phyloP scores from a whole-genome alignment of 2,113 vertebrate genomes.

The Todiramphus saurophagus region DNA sequence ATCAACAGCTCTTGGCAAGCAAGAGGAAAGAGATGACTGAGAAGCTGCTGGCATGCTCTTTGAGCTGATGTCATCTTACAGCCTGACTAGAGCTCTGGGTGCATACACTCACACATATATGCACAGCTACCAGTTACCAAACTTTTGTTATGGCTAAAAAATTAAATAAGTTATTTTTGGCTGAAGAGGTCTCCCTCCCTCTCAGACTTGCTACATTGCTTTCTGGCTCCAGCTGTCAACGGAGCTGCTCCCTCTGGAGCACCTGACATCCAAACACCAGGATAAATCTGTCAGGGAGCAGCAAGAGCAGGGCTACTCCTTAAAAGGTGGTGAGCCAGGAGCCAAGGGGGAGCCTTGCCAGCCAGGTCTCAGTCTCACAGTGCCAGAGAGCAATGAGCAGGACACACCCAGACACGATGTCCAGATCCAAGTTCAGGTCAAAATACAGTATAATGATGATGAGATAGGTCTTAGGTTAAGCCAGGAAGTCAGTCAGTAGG shows the following conservation, averaged over 20 bases:
- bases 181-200: background rate
- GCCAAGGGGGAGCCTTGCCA: background rate
- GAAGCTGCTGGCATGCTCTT: constrained; percentile 27
- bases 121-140: constrained; percentile 12
- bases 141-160: constrained; percentile 46
- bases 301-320: background rate
- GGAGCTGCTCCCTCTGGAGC: background rate
- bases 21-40: background rate
- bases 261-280: background rate
- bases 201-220: background rate
- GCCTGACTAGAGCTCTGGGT: background rate
- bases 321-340: background rate
- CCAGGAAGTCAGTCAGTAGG: background rate
- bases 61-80: constrained; percentile 35
- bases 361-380: background rate
- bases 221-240: constrained; percentile 8
- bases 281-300: background rate
- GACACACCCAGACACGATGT: background rate
- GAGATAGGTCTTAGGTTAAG: background rate
- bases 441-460: background rate
- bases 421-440: background rate
- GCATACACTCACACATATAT: background rate
- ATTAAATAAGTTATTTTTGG: constrained; percentile 17
- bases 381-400: background rate
- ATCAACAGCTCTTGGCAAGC: constrained; percentile 41